A percentile compares a stretch with the other conserved stretches of the same genome.
These are phyloP conservation scores for Thamnaconus septentrionalis DNA, from an alignment of 2,113 vertebrate genomes.

Conservation along the genomic window DNA sequence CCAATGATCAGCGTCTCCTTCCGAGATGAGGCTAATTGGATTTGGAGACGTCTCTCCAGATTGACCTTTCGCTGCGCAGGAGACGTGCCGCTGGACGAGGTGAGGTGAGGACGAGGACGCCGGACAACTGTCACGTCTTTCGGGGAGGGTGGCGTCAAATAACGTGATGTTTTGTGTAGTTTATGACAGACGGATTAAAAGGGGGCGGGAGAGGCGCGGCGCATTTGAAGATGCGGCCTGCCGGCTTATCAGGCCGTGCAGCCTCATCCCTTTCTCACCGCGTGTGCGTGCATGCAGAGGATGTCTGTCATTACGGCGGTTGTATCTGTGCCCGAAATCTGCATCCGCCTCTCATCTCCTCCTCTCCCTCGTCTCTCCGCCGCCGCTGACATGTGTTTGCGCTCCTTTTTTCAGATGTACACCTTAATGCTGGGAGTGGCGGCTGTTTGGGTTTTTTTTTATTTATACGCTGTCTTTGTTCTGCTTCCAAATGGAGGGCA, in stretches of 20 bases:
- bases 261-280: constrained; percentile 28
- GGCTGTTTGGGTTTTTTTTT: constrained; percentile 15
- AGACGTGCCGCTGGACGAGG: neutral
- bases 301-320: constrained; percentile 53
- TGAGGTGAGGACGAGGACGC: no score
- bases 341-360: constrained; percentile 26
- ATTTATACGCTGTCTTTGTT: constrained; percentile 44
- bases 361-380: constrained; percentile 31
- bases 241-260: constrained; percentile 11
- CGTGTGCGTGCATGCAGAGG: constrained; percentile 40
- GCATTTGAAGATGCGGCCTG: constrained; percentile 17
- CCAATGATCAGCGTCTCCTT: constrained; percentile 22
- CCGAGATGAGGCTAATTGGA: constrained; percentile 19
- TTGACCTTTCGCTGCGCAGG: constrained; percentile 4
- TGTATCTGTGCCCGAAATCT: constrained; percentile 50
- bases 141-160: neutral
- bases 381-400: constrained; percentile 48
- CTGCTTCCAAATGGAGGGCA: constrained; percentile 1
- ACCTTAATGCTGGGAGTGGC: constrained; percentile 43
- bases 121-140: no score
- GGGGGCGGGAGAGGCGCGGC: no score
- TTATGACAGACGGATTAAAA: constrained; percentile 22
- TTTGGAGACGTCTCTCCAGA: constrained; percentile 12
- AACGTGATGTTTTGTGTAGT: neutral
- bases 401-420: constrained; percentile 36